Percentiles rank a stretch among this genome's conserved stretches.
Conservation (phyloP, 2,113 vertebrate species). For the Gasterosteus nipponicus region DNA sequence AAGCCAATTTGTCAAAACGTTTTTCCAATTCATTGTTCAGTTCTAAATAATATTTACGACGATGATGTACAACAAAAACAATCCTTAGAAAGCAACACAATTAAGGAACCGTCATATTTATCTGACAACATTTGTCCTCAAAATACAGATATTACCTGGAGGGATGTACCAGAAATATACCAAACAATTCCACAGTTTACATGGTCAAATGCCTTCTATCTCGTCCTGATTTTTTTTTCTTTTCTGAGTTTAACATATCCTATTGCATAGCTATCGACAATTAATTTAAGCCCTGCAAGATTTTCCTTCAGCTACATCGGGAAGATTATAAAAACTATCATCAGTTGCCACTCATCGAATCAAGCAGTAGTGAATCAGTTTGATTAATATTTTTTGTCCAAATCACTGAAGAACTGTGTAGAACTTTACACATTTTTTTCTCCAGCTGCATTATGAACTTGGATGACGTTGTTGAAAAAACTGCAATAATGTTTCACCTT, state of each 20-base stretch:
- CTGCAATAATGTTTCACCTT: no score
- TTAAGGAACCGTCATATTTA: not conserved
- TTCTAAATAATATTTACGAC: not conserved
- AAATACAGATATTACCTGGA: not conserved
- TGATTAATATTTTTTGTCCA: conserved; percentile 39
- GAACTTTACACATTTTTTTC: conserved; percentile 28
- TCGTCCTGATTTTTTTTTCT: conserved; percentile 8
- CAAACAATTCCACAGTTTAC: not conserved
- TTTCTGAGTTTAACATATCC: no score
- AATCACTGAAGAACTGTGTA: conserved; percentile 50
- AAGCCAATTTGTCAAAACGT: not conserved
- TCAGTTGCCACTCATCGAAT: conserved; percentile 35
- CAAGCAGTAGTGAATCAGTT: conserved; percentile 37
- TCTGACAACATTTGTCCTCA: not conserved
- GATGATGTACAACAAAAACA: not conserved
- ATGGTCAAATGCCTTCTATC: not conserved
- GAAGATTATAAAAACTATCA: conserved; percentile 54
- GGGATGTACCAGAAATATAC: not conserved
- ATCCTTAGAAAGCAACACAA: not conserved
- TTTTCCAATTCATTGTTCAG: not conserved
- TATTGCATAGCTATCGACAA: conserved; percentile 69
- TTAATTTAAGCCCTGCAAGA: conserved; percentile 58
- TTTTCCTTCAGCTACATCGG: conserved; percentile 54
- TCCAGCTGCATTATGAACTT: not conserved
- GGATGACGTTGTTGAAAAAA: no score